Evolutionary conservation across 1,140 invertebrate genomes (phyloP).

Genomic region (Papilio xuthus): DNA sequence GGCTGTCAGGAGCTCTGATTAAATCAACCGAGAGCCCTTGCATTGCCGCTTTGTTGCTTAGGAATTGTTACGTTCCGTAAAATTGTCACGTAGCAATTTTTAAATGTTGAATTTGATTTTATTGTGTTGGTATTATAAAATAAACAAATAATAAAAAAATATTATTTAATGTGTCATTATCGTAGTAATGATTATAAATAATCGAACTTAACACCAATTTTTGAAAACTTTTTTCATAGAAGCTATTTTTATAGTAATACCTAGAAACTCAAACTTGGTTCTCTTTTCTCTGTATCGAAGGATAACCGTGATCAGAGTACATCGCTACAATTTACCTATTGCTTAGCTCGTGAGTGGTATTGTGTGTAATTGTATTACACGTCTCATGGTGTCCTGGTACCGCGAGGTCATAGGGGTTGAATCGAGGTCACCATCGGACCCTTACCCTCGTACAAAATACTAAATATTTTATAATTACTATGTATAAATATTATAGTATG

Average conservation of each 20-base stretch:
- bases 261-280: too few species aligned
- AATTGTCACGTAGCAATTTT: conserved; percentile 4
- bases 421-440: conserved; percentile 61
- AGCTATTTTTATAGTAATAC: too few species aligned
- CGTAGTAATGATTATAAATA: too few species aligned
- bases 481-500: neutral
- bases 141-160: too few species aligned
- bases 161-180: too few species aligned
- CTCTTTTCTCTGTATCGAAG: too few species aligned
- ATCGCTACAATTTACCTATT: neutral
- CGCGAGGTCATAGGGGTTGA: conserved; percentile 58
- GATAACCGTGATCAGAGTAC: neutral
- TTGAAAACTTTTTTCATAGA: too few species aligned
- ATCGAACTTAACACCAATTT: too few species aligned
- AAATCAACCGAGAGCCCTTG: conserved; percentile 44
- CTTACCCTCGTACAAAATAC: conserved; percentile 39
- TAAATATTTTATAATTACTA: conserved; percentile 12
- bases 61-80: neutral
- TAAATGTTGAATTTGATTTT: conserved; percentile 1
- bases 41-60: conserved; percentile 20
- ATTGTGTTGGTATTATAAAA: too few species aligned
- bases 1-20: conserved; percentile 50
- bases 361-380: conserved; percentile 71
- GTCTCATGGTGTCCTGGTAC: conserved; percentile 61
- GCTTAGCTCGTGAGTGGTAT: conserved; percentile 14